A percentile compares a stretch with the other conserved stretches of the same genome.
These are phyloP conservation scores for Syngnathus acus DNA, from an alignment of 2,797 vertebrate genomes.

Conservation along the genomic window DNA sequence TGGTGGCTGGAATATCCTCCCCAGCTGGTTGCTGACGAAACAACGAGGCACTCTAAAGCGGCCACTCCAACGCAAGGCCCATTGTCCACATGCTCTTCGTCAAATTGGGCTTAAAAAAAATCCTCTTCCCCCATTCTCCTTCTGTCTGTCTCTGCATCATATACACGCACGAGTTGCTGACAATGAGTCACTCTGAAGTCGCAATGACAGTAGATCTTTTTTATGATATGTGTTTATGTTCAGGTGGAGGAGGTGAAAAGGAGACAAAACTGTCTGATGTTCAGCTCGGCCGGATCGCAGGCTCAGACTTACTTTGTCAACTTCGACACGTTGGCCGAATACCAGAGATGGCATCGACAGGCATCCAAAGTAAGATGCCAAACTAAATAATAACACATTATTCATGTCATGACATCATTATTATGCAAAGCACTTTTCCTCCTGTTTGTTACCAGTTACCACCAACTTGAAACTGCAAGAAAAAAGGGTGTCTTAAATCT, in stretches of 20 bases:
- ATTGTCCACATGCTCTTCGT: neutral
- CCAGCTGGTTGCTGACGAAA: neutral
- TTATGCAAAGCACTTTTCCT: neutral
- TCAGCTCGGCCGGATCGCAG: conserved; percentile 87
- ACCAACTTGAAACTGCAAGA: too few relatives aligned
- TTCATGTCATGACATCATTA: neutral
- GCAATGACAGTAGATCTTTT: neutral
- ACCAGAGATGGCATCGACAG: conserved; percentile 89
- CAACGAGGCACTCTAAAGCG: neutral
- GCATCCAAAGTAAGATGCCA: conserved; percentile 83
- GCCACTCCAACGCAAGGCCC: too few relatives aligned
- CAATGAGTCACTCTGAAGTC: neutral
- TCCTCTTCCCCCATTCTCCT: too few relatives aligned
- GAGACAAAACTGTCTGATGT: conserved; percentile 83
- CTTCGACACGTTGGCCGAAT: conserved; percentile 85
- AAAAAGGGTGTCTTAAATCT: too few relatives aligned
- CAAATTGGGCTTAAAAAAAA: neutral
- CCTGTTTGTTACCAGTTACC: neutral
- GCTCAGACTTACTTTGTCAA: conserved; percentile 89
- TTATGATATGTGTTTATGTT: conserved; percentile 8
- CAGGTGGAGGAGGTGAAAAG: conserved; percentile 91
- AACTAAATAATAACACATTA: neutral
- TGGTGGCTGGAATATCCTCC: neutral
- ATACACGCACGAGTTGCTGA: neutral
- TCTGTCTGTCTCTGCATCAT: too few relatives aligned